These are phyloP conservation scores for Syritta pipiens DNA, from an alignment of 2,888 invertebrate species.

Conservation along the genomic window DNA sequence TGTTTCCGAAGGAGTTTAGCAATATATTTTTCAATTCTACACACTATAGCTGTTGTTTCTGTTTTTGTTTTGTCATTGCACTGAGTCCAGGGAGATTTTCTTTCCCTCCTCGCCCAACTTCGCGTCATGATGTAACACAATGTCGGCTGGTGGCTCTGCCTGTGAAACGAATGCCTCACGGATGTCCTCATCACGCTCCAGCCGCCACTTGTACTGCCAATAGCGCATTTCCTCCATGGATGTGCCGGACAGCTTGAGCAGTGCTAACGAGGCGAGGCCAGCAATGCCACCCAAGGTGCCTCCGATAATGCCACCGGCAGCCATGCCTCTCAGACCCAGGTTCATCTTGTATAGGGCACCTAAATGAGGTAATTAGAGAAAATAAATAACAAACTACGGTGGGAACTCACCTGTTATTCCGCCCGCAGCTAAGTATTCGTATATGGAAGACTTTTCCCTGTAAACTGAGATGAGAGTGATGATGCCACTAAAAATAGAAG, in stretches of 20 bases:
- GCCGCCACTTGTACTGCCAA: constrained; percentile 81
- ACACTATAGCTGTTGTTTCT: not conserved
- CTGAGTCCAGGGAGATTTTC: constrained; percentile 72
- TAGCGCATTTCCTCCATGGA: constrained; percentile 84
- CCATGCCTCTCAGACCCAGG: constrained; percentile 84
- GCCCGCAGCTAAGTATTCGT: constrained; percentile 85
- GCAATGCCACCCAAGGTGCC: constrained; percentile 82
- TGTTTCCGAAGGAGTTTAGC: constrained; percentile 45
- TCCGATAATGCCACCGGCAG: constrained; percentile 85
- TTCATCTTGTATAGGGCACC: constrained; percentile 84
- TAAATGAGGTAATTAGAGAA: not conserved
- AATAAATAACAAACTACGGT: too few relatives aligned
- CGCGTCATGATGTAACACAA: constrained; percentile 74
- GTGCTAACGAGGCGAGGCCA: constrained; percentile 81
- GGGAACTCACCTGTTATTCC: constrained; percentile 81
- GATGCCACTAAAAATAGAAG: constrained; percentile 81
- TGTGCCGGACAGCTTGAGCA: constrained; percentile 82
- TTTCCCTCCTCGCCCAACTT: constrained; percentile 74
- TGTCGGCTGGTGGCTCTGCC: constrained; percentile 69
- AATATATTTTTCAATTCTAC: constrained; percentile 60
- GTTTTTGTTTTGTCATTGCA: constrained; percentile 70
- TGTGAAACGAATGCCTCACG: constrained; percentile 73
- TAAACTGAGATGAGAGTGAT: constrained; percentile 85
- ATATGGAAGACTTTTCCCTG: constrained; percentile 83
- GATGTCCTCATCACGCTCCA: constrained; percentile 76